phyloP scores from a whole-genome alignment of 2,797 vertebrate species.

The Gallinago solitaria region DNA sequence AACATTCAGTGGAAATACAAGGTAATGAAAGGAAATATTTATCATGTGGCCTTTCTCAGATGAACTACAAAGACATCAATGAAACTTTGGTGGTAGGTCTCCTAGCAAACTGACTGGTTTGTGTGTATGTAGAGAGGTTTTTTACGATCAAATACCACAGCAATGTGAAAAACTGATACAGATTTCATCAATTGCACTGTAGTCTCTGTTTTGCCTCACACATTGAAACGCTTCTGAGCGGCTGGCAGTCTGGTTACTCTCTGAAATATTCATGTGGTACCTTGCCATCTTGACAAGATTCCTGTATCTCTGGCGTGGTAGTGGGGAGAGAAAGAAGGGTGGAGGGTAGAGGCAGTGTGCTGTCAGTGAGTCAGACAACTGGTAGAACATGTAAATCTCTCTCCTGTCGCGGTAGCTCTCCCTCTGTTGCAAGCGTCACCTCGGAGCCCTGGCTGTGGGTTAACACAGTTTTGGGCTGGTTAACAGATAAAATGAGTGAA shows the following conservation, averaged over 20 bases:
- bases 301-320: background rate
- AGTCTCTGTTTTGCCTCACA: background rate
- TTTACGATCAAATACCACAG: background rate
- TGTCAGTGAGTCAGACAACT: background rate
- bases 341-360: background rate
- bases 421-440: background rate
- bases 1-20: background rate
- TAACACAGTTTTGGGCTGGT: background rate
- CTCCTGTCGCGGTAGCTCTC: background rate
- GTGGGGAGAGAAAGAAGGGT: background rate
- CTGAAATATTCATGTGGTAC: background rate
- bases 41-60: background rate
- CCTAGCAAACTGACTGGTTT: background rate
- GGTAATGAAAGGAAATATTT: background rate
- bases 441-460: background rate
- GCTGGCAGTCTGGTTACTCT: background rate
- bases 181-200: background rate
- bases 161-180: background rate
- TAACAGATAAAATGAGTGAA: background rate
- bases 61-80: background rate
- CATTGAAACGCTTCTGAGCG: background rate
- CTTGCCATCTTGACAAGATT: background rate
- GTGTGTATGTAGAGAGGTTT: background rate
- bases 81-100: background rate
- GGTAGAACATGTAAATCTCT: background rate